Evolutionary conservation across 2,797 vertebrate genomes (phyloP).

Genomic region (Rhinella marina): DNA sequence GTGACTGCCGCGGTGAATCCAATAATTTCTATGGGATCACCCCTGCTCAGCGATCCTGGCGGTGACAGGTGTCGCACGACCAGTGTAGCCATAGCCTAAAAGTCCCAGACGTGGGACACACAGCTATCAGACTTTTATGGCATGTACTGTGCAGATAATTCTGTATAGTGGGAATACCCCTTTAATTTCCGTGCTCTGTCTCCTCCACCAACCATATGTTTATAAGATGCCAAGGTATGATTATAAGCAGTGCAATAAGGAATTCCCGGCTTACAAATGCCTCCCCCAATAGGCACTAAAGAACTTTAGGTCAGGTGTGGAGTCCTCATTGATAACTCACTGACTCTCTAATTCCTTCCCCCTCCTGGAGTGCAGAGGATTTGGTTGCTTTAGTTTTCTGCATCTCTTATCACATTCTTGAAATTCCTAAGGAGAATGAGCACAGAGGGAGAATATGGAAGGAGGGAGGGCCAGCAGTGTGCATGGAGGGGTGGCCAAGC

Average conservation of each 20-base stretch:
- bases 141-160: neutral
- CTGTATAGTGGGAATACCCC: neutral
- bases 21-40: too few relatives aligned
- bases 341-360: constrained; percentile 9
- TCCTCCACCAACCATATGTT: neutral
- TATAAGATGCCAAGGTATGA: constrained; percentile 16
- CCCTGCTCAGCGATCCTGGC: too few relatives aligned
- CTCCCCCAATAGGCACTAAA: neutral
- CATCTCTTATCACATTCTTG: constrained; percentile 56
- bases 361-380: constrained; percentile 39
- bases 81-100: too few relatives aligned
- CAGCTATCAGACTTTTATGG: neutral
- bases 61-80: too few relatives aligned
- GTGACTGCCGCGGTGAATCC: too few relatives aligned
- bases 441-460: constrained; percentile 29
- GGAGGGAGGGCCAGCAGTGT: constrained; percentile 22
- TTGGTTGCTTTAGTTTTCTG: constrained; percentile 48
- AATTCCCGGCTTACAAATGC: neutral
- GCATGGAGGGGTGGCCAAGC: neutral
- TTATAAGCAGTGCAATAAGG: neutral
- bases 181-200: neutral
- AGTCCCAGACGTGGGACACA: too few relatives aligned
- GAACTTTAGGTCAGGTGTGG: constrained; percentile 32
- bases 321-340: constrained; percentile 8
- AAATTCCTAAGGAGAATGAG: constrained; percentile 53